Conservation (phyloP, 2,888 invertebrate genomes). For the Caenorhabditis becei region DNA sequence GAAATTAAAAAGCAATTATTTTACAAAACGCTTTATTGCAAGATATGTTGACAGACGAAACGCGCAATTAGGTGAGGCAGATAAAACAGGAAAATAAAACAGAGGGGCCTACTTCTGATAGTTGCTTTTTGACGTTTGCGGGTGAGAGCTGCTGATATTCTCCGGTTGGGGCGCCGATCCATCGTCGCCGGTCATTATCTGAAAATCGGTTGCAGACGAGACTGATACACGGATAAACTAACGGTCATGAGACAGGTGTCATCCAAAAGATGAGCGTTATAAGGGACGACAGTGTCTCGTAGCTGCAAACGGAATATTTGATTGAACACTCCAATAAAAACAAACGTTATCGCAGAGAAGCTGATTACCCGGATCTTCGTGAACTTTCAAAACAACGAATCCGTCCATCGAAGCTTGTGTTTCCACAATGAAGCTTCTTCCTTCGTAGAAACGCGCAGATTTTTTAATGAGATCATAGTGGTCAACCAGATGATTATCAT, state of each 20-base stretch:
- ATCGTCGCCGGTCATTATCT: constrained; percentile 32
- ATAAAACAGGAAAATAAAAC: not conserved
- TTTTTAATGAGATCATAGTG: not conserved
- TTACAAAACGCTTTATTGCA: not conserved
- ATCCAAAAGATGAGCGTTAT: constrained; percentile 21
- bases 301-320: constrained; percentile 24
- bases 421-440: constrained; percentile 42
- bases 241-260: constrained; percentile 19
- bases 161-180: not conserved
- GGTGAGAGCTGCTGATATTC: not conserved
- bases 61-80: not conserved
- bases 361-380: constrained; percentile 22
- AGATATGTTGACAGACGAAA: not conserved
- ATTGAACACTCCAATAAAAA: not conserved
- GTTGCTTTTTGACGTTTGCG: not conserved
- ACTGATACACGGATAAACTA: not conserved
- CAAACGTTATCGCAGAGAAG: constrained; percentile 36
- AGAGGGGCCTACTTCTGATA: not conserved
- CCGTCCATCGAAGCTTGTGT: constrained; percentile 36
- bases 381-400: constrained; percentile 39
- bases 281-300: constrained; percentile 13
- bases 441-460: not conserved
- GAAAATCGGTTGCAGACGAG: not conserved
- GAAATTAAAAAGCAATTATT: not conserved
- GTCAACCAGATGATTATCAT: constrained; percentile 16